Percentiles rank a stretch among this genome's conserved stretches.
These are phyloP conservation scores for Hesperophylax magnus DNA, from an alignment of 1,140 invertebrate genomes.

Conservation along the genomic window DNA sequence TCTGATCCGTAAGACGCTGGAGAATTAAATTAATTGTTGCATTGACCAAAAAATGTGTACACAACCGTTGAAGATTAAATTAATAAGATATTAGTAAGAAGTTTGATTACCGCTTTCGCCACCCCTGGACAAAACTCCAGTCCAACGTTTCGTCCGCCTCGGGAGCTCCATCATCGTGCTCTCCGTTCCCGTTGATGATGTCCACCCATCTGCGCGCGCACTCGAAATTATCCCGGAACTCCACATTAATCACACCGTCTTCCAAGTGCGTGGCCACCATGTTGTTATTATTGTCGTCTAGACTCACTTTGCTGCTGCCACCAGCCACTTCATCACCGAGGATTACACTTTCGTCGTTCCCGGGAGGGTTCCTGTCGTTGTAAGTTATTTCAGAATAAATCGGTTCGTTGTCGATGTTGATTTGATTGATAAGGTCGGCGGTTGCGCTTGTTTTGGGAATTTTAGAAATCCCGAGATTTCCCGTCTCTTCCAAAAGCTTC, in stretches of 20 bases:
- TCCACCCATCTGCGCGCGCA: slow-evolving; percentile 73
- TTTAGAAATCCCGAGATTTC: slow-evolving; percentile 61
- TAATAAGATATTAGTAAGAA: neutral
- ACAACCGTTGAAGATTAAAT: no score
- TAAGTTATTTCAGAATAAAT: slow-evolving; percentile 67
- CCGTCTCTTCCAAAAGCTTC: slow-evolving; percentile 62
- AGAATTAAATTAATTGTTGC: no score
- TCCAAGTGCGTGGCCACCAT: slow-evolving; percentile 60
- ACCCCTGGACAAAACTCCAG: slow-evolving; percentile 83
- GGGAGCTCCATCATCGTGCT: slow-evolving; percentile 66
- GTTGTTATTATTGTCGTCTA: slow-evolving; percentile 60
- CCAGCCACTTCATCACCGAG: slow-evolving; percentile 60
- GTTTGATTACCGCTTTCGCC: slow-evolving; percentile 73
- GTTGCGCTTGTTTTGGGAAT: slow-evolving; percentile 64
- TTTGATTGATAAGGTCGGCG: slow-evolving; percentile 65
- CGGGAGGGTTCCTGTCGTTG: slow-evolving; percentile 62
- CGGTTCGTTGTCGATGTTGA: slow-evolving; percentile 64
- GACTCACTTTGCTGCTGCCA: slow-evolving; percentile 49
- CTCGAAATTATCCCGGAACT: slow-evolving; percentile 76
- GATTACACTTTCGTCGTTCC: slow-evolving; percentile 64
- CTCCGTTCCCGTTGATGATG: slow-evolving; percentile 68
- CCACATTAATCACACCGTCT: slow-evolving; percentile 75
- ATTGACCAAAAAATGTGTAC: no score
- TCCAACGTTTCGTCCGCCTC: slow-evolving; percentile 72
- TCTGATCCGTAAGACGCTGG: no score